Base-by-base conservation (phyloP, 2,888 invertebrate species). In the Notodonta dromedarius region DNA sequence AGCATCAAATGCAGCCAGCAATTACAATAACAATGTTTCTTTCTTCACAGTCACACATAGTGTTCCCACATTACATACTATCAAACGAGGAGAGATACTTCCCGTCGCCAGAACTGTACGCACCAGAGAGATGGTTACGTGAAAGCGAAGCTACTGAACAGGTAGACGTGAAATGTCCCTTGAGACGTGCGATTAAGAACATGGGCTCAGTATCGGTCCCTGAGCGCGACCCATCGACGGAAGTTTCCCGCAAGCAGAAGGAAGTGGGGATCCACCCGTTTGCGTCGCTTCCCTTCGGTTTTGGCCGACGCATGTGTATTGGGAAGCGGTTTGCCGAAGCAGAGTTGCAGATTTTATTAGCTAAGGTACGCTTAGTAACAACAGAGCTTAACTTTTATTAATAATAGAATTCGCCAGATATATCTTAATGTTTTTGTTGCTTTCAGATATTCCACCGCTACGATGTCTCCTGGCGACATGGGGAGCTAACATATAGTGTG, bases 281-380 rank as follows among this genome's bases (percentile, higher is more conserved):
- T 83, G 96, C 96, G 0, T 95, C 96, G 58, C 91, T 97, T 66
- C 96, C 97, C 12, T 97, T 97, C 86, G 97, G 97, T 8, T 96
- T 95, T 83, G 97, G 97, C 1, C 94, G 96, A 61, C 93, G 97
- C 69, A 96, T 96, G 93, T 97, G 97, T 85, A 93, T 97, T 76
- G 97, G 97, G 57, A 95, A 96, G 75, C 92, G 97, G 78, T 97
- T 97, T 86, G 97, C 97, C 16, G 97, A 97, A 89, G 96, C 96
- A 57, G 97, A 97, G 87, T 87, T 97, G 74, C 96, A 96, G 77
- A 95, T 96, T 68, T 86, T 96, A 74, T 83, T 96, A 56, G 95
- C 96, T n/a, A 96, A 96, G 94, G 96, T 96, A 67, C 40, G 48
- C 53, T 56, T 56, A n/a, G 42, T 6, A n/a, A 14, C 61, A 59